Conservation (phyloP, 2,888 invertebrate species). For the Silvanus unidentatus region DNA sequence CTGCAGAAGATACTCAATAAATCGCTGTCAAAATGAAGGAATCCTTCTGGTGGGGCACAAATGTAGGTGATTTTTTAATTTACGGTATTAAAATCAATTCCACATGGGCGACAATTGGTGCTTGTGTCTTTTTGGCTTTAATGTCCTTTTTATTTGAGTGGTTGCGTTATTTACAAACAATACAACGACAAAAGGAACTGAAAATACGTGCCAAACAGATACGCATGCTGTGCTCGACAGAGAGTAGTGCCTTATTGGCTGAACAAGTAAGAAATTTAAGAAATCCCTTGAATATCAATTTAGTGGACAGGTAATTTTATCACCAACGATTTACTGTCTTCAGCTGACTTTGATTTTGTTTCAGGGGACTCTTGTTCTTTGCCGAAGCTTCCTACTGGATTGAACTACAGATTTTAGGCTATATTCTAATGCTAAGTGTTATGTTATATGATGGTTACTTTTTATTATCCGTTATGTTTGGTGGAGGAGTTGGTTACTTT, state of each 20-base stretch:
- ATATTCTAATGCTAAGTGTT: constrained; percentile 66
- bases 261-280: constrained; percentile 28
- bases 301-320: constrained; percentile 29
- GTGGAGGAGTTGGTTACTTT: constrained; percentile 57
- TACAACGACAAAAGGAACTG: constrained; percentile 43
- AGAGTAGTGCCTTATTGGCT: constrained; percentile 45
- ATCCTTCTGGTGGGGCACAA: constrained; percentile 58
- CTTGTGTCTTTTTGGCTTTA: constrained; percentile 55
- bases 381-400: constrained; percentile 41
- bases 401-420: constrained; percentile 51
- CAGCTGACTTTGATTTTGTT: too few relatives aligned
- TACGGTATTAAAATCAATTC: constrained; percentile 54
- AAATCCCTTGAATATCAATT: constrained; percentile 34
- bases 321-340: constrained; percentile 3
- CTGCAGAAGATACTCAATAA: too few relatives aligned
- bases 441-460: constrained; percentile 69
- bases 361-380: constrained; percentile 35
- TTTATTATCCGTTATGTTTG: constrained; percentile 57
- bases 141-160: constrained; percentile 60
- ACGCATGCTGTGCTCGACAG: constrained; percentile 40
- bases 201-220: constrained; percentile 39
- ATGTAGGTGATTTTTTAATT: constrained; percentile 60
- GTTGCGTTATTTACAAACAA: constrained; percentile 48
- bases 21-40: neutral
- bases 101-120: constrained; percentile 51